These are phyloP conservation scores for Crypturellus tataupa DNA, from an alignment of 2,797 vertebrate species.

Conservation along the genomic window DNA sequence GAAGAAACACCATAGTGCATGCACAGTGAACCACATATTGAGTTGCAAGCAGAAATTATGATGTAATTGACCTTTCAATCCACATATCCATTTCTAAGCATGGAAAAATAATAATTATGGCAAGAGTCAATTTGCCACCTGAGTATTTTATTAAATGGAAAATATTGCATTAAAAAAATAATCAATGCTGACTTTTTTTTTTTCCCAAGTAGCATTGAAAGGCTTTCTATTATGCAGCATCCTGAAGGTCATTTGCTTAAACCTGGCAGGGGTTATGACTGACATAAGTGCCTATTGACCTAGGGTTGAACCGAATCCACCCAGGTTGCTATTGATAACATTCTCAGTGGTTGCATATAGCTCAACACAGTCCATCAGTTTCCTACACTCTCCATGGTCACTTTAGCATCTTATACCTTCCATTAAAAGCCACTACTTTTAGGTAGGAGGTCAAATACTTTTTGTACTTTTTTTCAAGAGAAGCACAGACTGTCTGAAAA, in stretches of 20 bases:
- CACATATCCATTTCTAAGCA: background rate
- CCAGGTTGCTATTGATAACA: slow-evolving; percentile 21
- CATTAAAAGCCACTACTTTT: slow-evolving; percentile 54
- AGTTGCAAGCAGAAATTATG: background rate
- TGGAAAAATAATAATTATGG: background rate
- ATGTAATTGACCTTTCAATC: background rate
- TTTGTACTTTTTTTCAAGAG: slow-evolving; percentile 53
- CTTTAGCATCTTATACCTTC: slow-evolving; percentile 12
- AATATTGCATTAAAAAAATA: slow-evolving; percentile 8
- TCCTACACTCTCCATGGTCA: background rate
- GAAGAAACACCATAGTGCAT: background rate
- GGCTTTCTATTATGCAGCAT: background rate
- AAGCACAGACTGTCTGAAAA: background rate
- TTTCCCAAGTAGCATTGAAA: background rate
- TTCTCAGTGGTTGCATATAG: background rate
- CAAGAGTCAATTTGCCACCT: background rate
- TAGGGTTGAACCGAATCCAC: slow-evolving; percentile 43
- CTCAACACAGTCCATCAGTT: slow-evolving; percentile 1
- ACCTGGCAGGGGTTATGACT: background rate
- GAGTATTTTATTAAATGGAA: slow-evolving; percentile 8
- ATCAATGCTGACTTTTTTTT: background rate
- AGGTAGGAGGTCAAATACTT: slow-evolving; percentile 27
- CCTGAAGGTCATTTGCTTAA: slow-evolving; percentile 27
- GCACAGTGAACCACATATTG: background rate
- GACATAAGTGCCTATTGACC: slow-evolving; percentile 5